Conservation (phyloP, 1,140 invertebrate species). For the Tachypleus tridentatus region DNA sequence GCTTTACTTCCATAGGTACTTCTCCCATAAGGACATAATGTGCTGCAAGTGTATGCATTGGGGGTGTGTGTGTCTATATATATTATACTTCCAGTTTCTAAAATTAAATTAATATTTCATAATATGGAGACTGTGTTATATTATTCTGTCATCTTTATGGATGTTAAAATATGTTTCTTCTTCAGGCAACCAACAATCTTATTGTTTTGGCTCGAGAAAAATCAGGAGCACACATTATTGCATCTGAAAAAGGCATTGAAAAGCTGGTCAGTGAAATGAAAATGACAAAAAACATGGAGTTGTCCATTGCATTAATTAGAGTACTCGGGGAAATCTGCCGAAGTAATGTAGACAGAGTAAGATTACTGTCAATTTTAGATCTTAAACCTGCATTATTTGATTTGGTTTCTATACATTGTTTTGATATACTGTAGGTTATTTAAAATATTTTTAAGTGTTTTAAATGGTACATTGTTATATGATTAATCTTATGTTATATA, state of each 20-base stretch:
- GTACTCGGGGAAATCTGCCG: conserved; percentile 63
- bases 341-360: conserved; percentile 28
- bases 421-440: too few relatives aligned
- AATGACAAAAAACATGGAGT: conserved; percentile 56
- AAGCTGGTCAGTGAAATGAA: conserved; percentile 60
- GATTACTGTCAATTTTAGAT: conserved; percentile 2
- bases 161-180: conserved; percentile 8
- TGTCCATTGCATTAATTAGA: conserved; percentile 46
- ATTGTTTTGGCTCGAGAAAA: conserved; percentile 78
- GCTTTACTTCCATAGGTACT: too few relatives aligned
- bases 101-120: conserved; percentile 7
- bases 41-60: too few relatives aligned
- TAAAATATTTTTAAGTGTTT: too few relatives aligned
- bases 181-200: conserved; percentile 76
- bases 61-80: not conserved
- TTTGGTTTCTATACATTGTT: too few relatives aligned
- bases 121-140: not conserved
- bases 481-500: too few relatives aligned
- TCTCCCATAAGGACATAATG: too few relatives aligned
- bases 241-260: conserved; percentile 46
- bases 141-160: conserved; percentile 4
- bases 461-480: too few relatives aligned
- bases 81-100: conserved; percentile 6
- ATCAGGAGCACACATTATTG: conserved; percentile 60
- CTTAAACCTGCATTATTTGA: too few relatives aligned